Evolutionary conservation across 2,888 invertebrate species (phyloP).

Genomic region (Phyllotreta cruciferae): DNA sequence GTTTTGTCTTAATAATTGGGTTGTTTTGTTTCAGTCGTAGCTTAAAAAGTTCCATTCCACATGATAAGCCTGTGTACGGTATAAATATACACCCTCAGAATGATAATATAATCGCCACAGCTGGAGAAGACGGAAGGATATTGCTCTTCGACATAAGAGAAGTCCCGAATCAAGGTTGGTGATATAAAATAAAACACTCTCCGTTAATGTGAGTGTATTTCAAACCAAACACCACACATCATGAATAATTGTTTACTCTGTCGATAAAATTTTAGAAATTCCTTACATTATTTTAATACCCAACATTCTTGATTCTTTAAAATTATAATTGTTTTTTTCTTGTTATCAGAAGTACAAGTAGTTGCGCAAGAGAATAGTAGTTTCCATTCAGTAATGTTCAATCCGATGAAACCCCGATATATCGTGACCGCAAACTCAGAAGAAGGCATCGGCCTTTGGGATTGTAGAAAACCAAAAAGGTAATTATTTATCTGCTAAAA

Average conservation of each 20-base stretch:
- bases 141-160: slow-evolving; percentile 84
- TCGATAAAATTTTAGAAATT: neutral
- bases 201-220: neutral
- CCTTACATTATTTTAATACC: neutral
- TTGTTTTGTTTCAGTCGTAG: slow-evolving; percentile 58
- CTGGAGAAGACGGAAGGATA: slow-evolving; percentile 91
- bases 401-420: slow-evolving; percentile 81
- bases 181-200: neutral
- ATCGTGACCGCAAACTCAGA: slow-evolving; percentile 90
- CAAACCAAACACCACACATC: no score
- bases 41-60: slow-evolving; percentile 77
- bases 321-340: slow-evolving; percentile 3
- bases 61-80: slow-evolving; percentile 90
- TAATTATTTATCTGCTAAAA: slow-evolving; percentile 59
- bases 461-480: slow-evolving; percentile 83
- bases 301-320: neutral
- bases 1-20: neutral
- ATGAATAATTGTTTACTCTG: neutral
- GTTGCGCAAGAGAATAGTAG: slow-evolving; percentile 75
- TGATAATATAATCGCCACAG: slow-evolving; percentile 84
- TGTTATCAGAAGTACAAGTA: slow-evolving; percentile 61
- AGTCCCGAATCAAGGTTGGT: slow-evolving; percentile 55
- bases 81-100: slow-evolving; percentile 86
- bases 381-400: slow-evolving; percentile 96
- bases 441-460: slow-evolving; percentile 90